These are phyloP conservation scores for Himalopsyche japonica DNA, from an alignment of 2,888 invertebrate species.

Conservation along the genomic window DNA sequence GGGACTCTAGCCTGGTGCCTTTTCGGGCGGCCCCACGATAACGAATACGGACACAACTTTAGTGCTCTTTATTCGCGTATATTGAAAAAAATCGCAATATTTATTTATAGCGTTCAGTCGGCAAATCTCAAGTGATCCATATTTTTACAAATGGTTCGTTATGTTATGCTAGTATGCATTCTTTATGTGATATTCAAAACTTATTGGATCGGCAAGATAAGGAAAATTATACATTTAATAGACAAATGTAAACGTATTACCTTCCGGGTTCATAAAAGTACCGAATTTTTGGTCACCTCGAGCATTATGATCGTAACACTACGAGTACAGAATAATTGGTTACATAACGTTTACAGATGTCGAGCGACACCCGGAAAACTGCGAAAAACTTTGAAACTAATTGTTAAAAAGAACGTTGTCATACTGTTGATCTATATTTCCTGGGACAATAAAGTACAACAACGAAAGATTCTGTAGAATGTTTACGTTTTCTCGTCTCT, in stretches of 20 bases:
- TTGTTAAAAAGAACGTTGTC: background rate
- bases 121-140: too few relatives aligned
- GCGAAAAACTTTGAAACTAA: background rate
- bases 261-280: background rate
- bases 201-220: too few relatives aligned
- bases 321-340: background rate
- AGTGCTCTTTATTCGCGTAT: too few relatives aligned
- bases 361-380: background rate
- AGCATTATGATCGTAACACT: background rate
- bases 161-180: too few relatives aligned
- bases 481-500: too few relatives aligned
- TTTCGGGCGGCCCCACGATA: background rate
- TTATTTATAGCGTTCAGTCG: too few relatives aligned
- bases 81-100: too few relatives aligned
- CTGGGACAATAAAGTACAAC: background rate
- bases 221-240: too few relatives aligned
- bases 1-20: slow-evolving; percentile 12
- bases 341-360: background rate
- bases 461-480: background rate
- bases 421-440: background rate
- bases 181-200: too few relatives aligned
- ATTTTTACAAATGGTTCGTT: too few relatives aligned
- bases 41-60: background rate
- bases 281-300: background rate
- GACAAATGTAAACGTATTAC: too few relatives aligned